Percentiles rank a stretch among this genome's conserved stretches.
phyloP scores from a whole-genome alignment of 1,140 invertebrate genomes.

The Psix sp. region DNA sequence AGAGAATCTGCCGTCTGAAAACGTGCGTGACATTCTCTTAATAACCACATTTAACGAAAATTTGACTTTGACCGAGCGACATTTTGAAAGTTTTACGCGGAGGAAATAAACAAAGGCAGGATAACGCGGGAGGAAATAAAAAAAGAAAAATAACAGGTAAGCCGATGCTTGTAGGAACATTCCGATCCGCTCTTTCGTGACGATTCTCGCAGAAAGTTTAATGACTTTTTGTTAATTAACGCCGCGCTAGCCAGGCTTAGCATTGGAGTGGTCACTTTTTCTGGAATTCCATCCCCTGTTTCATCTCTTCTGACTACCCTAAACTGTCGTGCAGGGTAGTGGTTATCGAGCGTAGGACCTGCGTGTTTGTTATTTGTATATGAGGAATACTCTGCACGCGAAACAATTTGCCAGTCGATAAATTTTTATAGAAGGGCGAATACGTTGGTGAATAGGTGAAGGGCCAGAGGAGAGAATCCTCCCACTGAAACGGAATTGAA shows the following conservation, averaged over 20 bases:
- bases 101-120: constrained; percentile 35
- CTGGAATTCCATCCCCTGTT: constrained; percentile 61
- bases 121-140: constrained; percentile 20
- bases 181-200: constrained; percentile 66
- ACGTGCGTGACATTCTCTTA: too few relatives aligned
- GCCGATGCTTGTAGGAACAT: constrained; percentile 60
- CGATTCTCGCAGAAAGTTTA: constrained; percentile 74
- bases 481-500: constrained; percentile 76
- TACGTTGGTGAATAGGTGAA: constrained; percentile 51
- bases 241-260: constrained; percentile 66
- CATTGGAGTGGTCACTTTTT: constrained; percentile 68
- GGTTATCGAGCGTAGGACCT: constrained; percentile 62
- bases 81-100: constrained; percentile 20
- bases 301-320: constrained; percentile 59
- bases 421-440: constrained; percentile 78
- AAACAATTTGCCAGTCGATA: constrained; percentile 79
- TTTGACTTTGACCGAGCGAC: constrained; percentile 14
- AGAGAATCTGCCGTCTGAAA: neutral
- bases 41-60: constrained; percentile 21
- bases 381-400: constrained; percentile 65
- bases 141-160: constrained; percentile 47
- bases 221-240: constrained; percentile 78
- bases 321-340: constrained; percentile 59
- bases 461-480: constrained; percentile 41
- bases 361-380: constrained; percentile 68